Conservation (phyloP, 2,888 invertebrate species). For the Temnothorax rugatulus region DNA sequence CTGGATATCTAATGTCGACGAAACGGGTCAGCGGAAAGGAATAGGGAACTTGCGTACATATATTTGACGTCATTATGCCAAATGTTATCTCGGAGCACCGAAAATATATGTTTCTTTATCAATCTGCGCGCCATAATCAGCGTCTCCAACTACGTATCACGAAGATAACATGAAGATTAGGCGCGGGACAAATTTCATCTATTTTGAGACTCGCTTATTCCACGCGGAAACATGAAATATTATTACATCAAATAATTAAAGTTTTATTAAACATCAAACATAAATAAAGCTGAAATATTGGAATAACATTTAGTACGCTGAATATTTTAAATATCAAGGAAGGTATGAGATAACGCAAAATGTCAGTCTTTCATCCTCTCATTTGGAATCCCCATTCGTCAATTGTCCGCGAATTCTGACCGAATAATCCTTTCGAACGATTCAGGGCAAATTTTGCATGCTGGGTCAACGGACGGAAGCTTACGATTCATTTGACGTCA, state of each 20-base stretch:
- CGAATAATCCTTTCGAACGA: background rate
- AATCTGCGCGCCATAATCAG: slow-evolving; percentile 19
- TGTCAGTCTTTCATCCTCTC: background rate
- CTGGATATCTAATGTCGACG: slow-evolving; percentile 4
- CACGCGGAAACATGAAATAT: background rate
- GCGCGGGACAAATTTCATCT: background rate
- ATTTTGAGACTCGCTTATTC: background rate
- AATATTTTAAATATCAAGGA: background rate
- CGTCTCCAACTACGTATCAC: slow-evolving; percentile 22
- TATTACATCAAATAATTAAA: background rate
- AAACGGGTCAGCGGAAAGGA: slow-evolving; percentile 47
- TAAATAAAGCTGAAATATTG: background rate
- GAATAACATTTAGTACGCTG: too few species aligned
- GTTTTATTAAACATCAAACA: background rate
- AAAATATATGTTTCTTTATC: slow-evolving; percentile 39
- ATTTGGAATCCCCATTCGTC: background rate
- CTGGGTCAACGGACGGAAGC: slow-evolving; percentile 55
- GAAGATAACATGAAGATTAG: slow-evolving; percentile 30
- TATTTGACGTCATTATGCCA: slow-evolving; percentile 54
- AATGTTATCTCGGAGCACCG: slow-evolving; percentile 50
- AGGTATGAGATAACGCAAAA: background rate
- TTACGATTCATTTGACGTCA: slow-evolving; percentile 60
- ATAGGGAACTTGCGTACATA: slow-evolving; percentile 31
- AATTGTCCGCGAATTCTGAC: background rate
- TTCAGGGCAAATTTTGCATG: slow-evolving; percentile 45